phyloP scores from a whole-genome alignment of 2,888 invertebrate species.

The Drosophila ezoana region DNA sequence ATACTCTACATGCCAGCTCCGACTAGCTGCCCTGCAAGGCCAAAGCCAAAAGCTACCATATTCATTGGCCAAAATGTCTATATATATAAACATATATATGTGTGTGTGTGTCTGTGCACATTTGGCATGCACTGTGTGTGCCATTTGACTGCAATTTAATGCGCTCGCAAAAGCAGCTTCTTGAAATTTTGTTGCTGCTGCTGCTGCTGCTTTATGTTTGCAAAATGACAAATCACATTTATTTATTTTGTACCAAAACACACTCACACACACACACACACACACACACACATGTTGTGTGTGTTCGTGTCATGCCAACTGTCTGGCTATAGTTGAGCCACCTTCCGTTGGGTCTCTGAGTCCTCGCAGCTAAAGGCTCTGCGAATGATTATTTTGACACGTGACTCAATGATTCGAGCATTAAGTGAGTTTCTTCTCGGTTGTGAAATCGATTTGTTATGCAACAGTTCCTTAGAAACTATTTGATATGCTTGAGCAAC shows the following conservation, averaged over 20 bases:
- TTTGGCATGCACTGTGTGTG: constrained; percentile 77
- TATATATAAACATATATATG: constrained; percentile 17
- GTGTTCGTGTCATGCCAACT: constrained; percentile 11
- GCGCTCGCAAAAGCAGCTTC: constrained; percentile 58
- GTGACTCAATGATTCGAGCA: constrained; percentile 45
- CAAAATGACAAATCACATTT: constrained; percentile 81
- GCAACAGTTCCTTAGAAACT: constrained; percentile 23
- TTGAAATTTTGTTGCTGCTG: constrained; percentile 29
- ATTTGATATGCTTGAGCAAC: constrained; percentile 17
- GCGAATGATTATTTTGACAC: constrained; percentile 58
- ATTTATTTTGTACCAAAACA: constrained; percentile 66
- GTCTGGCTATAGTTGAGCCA: constrained; percentile 26
- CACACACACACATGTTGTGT: neutral
- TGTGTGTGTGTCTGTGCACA: constrained; percentile 39
- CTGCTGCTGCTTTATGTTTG: constrained; percentile 63
- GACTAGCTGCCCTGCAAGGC: constrained; percentile 3
- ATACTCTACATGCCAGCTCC: constrained; percentile 43
- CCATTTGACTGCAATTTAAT: constrained; percentile 82
- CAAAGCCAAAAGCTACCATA: constrained; percentile 14
- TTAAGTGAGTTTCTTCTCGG: constrained; percentile 9
- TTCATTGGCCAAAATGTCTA: constrained; percentile 59
- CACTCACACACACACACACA: neutral
- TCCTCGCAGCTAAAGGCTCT: constrained; percentile 39
- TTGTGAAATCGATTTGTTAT: constrained; percentile 44
- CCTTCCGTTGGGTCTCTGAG: constrained; percentile 30